phyloP scores from a whole-genome alignment of 2,888 invertebrate species.

The Maniola hyperantus region DNA sequence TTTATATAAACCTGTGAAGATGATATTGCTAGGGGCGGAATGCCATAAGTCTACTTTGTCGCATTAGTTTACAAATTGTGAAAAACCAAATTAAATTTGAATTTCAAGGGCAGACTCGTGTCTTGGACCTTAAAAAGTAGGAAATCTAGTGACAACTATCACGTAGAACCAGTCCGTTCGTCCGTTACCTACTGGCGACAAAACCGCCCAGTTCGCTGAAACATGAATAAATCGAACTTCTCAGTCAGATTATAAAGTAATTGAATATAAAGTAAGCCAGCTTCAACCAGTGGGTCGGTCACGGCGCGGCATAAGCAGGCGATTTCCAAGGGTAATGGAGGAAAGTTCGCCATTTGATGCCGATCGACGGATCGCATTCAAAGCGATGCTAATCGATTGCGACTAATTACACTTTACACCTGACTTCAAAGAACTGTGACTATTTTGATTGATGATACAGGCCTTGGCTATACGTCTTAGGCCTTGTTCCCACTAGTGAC shows the following conservation, averaged over 20 bases:
- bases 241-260: slow-evolving; percentile 4
- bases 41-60: no score
- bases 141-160: background rate
- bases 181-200: background rate
- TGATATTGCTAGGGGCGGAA: no score
- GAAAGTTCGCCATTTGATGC: slow-evolving; percentile 27
- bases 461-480: no score
- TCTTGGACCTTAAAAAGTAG: no score
- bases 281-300: slow-evolving; percentile 36
- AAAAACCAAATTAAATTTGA: no score
- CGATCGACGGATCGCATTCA: slow-evolving; percentile 8
- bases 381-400: slow-evolving; percentile 13
- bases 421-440: background rate
- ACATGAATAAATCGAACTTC: slow-evolving; percentile 23
- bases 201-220: slow-evolving; percentile 22
- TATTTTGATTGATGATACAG: background rate
- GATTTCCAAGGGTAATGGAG: slow-evolving; percentile 38
- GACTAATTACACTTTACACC: background rate
- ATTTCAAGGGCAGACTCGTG: no score
- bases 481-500: no score
- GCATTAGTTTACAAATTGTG: no score
- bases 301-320: slow-evolving; percentile 34
- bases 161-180: background rate
- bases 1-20: no score
- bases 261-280: no score